Evolutionary conservation across 2,888 invertebrate species (phyloP).

Genomic region (Macroteleia sp.): DNA sequence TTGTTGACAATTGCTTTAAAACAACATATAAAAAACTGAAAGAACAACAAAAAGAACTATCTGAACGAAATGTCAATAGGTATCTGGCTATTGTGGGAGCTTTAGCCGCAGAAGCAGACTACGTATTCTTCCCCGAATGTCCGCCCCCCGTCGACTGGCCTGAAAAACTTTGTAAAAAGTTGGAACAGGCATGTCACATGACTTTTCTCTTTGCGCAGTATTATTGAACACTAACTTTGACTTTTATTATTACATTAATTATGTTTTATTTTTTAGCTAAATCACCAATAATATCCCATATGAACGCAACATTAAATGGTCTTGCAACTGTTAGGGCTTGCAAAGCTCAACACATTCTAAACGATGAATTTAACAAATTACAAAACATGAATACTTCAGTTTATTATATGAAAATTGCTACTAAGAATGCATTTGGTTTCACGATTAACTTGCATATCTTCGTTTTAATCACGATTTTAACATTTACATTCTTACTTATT

Average conservation of each 20-base stretch:
- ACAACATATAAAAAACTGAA: background rate
- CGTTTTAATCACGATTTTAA: no score
- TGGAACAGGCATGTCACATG: slow-evolving; percentile 91
- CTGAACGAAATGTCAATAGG: slow-evolving; percentile 85
- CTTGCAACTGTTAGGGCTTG: no score
- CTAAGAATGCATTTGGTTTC: no score
- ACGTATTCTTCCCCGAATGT: slow-evolving; percentile 98
- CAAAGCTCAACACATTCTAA: no score
- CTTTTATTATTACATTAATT: slow-evolving; percentile 26
- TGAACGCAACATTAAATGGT: no score
- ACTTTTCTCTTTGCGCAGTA: slow-evolving; percentile 63
- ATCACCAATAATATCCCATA: no score
- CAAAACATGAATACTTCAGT: no score
- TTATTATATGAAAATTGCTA: no score
- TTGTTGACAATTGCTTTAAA: no score
- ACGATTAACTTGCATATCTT: no score
- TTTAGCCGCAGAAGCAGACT: slow-evolving; percentile 98
- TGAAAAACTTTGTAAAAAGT: slow-evolving; percentile 95
- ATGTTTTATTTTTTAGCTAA: slow-evolving; percentile 32
- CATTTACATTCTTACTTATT: no score
- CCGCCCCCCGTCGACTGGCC: slow-evolving; percentile 98
- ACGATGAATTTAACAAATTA: no score
- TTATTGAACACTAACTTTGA: slow-evolving; percentile 68
- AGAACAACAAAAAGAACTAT: slow-evolving; percentile 19
- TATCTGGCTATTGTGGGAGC: slow-evolving; percentile 98